Evolutionary conservation across 2,797 vertebrate genomes (phyloP).

Genomic region (Gambelia wislizenii): DNA sequence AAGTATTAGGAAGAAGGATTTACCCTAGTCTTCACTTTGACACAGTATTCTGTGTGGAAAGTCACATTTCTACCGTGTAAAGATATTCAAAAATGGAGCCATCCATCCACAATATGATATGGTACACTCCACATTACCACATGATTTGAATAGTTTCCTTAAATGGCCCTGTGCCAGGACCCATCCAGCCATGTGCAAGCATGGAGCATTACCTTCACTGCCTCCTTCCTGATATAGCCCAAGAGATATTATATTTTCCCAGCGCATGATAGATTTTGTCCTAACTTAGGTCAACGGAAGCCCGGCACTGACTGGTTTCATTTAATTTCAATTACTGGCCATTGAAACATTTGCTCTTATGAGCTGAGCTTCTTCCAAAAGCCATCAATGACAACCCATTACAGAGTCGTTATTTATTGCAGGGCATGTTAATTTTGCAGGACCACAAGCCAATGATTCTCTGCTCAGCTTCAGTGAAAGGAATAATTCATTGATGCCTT

Average conservation of each 20-base stretch:
- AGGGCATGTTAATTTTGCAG: constrained; percentile 74
- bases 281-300: constrained; percentile 68
- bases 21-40: background rate
- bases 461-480: constrained; percentile 70
- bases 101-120: background rate
- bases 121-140: background rate
- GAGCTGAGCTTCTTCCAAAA: constrained; percentile 74
- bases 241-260: constrained; percentile 59
- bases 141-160: background rate
- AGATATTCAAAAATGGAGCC: background rate
- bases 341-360: constrained; percentile 75
- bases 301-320: constrained; percentile 73
- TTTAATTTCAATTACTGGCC: constrained; percentile 79
- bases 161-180: background rate
- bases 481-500: constrained; percentile 70
- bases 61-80: background rate
- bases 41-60: background rate
- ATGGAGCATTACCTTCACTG: background rate
- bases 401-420: constrained; percentile 79
- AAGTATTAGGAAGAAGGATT: background rate
- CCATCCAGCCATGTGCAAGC: background rate
- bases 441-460: constrained; percentile 77
- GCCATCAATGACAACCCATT: constrained; percentile 75
- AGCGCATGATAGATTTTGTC: constrained; percentile 70
- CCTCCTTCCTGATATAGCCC: constrained; percentile 22